phyloP scores from a whole-genome alignment of 2,888 invertebrate species.

The Ormyrus rosae region DNA sequence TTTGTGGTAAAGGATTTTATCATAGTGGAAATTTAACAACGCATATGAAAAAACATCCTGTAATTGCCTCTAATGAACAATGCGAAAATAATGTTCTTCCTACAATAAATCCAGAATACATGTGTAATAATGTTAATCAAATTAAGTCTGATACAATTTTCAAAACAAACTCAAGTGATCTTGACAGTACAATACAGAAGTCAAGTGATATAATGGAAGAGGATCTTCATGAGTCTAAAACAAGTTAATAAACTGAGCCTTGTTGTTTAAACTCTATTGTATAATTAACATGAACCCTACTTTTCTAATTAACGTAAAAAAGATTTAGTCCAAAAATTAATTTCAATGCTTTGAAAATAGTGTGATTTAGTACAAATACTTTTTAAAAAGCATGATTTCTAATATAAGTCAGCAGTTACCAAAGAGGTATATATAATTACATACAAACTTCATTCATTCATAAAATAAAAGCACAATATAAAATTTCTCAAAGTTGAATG shows the following conservation, averaged over 20 bases:
- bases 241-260: slow-evolving; percentile 49
- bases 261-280: slow-evolving; percentile 17
- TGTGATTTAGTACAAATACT: slow-evolving; percentile 17
- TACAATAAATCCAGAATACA: slow-evolving; percentile 52
- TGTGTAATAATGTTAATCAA: slow-evolving; percentile 47
- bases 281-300: not conserved
- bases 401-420: slow-evolving; percentile 2
- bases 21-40: slow-evolving; percentile 74
- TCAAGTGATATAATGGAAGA: slow-evolving; percentile 34
- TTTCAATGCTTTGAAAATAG: slow-evolving; percentile 26
- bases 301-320: slow-evolving; percentile 10
- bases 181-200: slow-evolving; percentile 38
- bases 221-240: slow-evolving; percentile 37
- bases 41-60: slow-evolving; percentile 73
- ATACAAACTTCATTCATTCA: too few species aligned
- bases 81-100: slow-evolving; percentile 62
- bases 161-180: slow-evolving; percentile 56
- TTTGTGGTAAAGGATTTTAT: slow-evolving; percentile 74
- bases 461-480: too few species aligned
- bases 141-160: slow-evolving; percentile 51
- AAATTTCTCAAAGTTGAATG: not conserved
- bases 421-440: slow-evolving; percentile 5
- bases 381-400: slow-evolving; percentile 10
- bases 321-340: slow-evolving; percentile 28
- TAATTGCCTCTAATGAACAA: slow-evolving; percentile 60